Evolutionary conservation across 2,888 invertebrate genomes (phyloP), one percentile per base, ranked within the genome.

Genomic region (Dusona sp.): DNA sequence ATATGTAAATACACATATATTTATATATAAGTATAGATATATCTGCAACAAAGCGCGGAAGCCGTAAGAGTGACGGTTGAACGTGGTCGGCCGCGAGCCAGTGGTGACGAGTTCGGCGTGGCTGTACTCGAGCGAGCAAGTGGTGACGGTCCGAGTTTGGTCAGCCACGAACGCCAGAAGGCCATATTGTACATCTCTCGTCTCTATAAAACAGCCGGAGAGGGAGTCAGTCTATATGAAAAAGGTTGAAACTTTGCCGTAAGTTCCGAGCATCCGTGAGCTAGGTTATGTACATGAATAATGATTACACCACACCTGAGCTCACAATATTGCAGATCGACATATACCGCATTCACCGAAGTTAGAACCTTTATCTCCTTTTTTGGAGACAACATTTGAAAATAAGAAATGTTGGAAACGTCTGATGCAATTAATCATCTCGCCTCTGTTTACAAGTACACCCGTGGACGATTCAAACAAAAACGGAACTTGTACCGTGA

Each of bases 161-260:
- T 84, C 87, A 57, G 87, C 87, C 83, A 78, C 85, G 77, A 78
- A 64, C 77, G 61, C 85, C 79, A 74, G 74, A 73, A 80, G 72
- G 70, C 75, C 64, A 48, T 72, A 68, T 51, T n/a, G 57, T 74
- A 45, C 25, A 25, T 29, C 13, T 65, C 82, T 54, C 64, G 48
- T 80, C 61, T 25, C 72, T 45, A 29, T 79, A 42, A 61, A 54
- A 79, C 61, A 61, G 6, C 19, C 11, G 8, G 25, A 42, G 19
- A 54, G n/a, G 3, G 51, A 38, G 45, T 61, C 0, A n/a, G 38
- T 38, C 67, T 67, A 33, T 78, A 73, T 25, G 51, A 33, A 19
- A 64, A 48, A 57, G 38, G 7, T 57, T 67, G 61, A 85, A 85
- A 85, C 81, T 82, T 81, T 74, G 64, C 45, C 73, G 38, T 16